These are phyloP conservation scores for Melanostoma mellinum DNA, from an alignment of 2,888 invertebrate genomes.

Conservation along the genomic window DNA sequence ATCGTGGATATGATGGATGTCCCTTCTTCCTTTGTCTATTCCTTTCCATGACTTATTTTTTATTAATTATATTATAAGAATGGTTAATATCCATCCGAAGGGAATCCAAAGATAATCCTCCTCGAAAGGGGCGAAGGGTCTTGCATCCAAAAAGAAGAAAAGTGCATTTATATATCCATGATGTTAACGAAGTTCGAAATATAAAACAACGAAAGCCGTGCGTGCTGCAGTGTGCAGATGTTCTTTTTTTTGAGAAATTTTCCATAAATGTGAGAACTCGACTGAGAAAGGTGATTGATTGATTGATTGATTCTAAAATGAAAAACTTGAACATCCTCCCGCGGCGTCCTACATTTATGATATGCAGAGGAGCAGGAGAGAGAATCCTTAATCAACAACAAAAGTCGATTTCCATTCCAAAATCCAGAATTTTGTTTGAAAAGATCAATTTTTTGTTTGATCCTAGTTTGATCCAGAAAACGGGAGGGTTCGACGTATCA, in stretches of 20 bases:
- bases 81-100: slow-evolving; percentile 35
- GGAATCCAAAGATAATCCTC: slow-evolving; percentile 53
- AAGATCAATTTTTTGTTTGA: slow-evolving; percentile 22
- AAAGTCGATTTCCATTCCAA: slow-evolving; percentile 62
- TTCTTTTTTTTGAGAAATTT: slow-evolving; percentile 10
- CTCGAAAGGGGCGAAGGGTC: slow-evolving; percentile 41
- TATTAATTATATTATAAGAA: slow-evolving; percentile 29
- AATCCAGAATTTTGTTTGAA: slow-evolving; percentile 54
- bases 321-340: slow-evolving; percentile 66
- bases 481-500: slow-evolving; percentile 44
- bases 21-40: slow-evolving; percentile 1
- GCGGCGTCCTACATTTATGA: slow-evolving; percentile 60
- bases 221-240: slow-evolving; percentile 24
- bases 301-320: background rate
- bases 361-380: slow-evolving; percentile 48
- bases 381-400: slow-evolving; percentile 44
- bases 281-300: slow-evolving; percentile 25
- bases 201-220: slow-evolving; percentile 35
- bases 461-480: slow-evolving; percentile 54
- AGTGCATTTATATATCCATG: slow-evolving; percentile 35
- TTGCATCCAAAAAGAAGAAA: slow-evolving; percentile 39
- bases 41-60: slow-evolving; percentile 11
- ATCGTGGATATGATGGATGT: slow-evolving; percentile 29
- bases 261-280: slow-evolving; percentile 28
- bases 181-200: slow-evolving; percentile 35